Evolutionary conservation across 2,113 vertebrate species (phyloP), one percentile per base, ranked within the genome.

Genomic region (Rhodinocichla rosea): DNA sequence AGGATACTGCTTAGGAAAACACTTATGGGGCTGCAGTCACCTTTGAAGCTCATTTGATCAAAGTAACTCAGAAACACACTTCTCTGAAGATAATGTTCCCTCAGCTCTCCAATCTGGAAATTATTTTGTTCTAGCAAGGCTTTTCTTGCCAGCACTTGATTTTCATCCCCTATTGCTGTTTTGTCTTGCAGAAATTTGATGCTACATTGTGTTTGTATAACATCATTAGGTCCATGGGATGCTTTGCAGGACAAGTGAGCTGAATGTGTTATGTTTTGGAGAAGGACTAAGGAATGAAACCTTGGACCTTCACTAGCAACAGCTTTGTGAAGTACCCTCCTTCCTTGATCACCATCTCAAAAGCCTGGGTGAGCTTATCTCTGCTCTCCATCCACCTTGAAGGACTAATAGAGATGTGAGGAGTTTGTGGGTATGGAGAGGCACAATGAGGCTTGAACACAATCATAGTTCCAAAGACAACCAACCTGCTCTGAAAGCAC

Each of bases 41-140:
- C 69, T 89, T 93, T 92, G 83, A 94, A 97, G 93, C 83, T 93
- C 42, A 16, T 63, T 83, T 81, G 60, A 97, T 84, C 80, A 94
- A 91, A 96, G 83, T 44, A 81, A 75, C 24, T 71, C n/a, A n/a
- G 76, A 95, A 92, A 78, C 32, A 1, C 13, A 27, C 56, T 90
- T 87, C 68, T 77, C 88, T 68, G 42, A 90, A 89, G 73, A 78
- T 67, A 93, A 93, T 0, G 14, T 80, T 89, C 77, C 33, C 45
- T 79, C 39, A 73, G 39, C 59, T 70, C 33, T 94, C 40, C 33
- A 76, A 13, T 59, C 65, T 84, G 78, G 50, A 91, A 95, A 90
- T 57, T 15, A 39, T 89, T 94, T 92, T 24, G 42, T 92, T 85
- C 80, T 90, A 78, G 52, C 8, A 37, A 84, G 17, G 22, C 32